Conservation (phyloP, 2,113 vertebrate genomes). For the Crotalus tigris region DNA sequence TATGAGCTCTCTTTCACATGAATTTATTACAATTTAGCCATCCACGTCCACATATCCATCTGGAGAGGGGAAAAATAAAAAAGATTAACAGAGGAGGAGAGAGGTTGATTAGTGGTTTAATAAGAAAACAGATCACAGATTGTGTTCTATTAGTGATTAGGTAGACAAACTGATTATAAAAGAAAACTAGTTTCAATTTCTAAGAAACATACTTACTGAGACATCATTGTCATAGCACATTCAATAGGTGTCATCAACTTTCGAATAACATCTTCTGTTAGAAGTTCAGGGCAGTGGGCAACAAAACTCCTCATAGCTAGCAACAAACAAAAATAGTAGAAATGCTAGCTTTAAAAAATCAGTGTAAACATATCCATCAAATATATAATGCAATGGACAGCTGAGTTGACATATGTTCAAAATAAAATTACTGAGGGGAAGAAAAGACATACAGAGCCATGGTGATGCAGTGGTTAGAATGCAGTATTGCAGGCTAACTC, state of each 20-base stretch:
- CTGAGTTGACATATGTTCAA: neutral
- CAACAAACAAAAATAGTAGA: conserved; percentile 23
- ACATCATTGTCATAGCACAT: conserved; percentile 99
- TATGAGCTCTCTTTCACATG: neutral
- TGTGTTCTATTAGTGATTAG: neutral
- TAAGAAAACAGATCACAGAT: neutral
- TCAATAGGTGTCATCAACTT: conserved; percentile 97
- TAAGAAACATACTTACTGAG: conserved; percentile 84
- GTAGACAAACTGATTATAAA: neutral
- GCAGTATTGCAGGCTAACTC: neutral
- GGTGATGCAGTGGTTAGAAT: neutral
- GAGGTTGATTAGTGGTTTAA: neutral
- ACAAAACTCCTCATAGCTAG: conserved; percentile 98
- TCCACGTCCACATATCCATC: neutral
- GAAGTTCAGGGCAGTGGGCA: conserved; percentile 95
- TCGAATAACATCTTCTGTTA: conserved; percentile 96
- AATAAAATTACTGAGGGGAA: neutral
- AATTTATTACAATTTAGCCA: neutral
- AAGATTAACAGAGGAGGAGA: neutral
- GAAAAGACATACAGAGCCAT: neutral
- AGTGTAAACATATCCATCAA: neutral
- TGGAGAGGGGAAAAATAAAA: neutral
- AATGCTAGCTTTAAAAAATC: neutral
- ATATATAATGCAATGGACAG: neutral
- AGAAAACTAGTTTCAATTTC: neutral